Percentiles rank a stretch among this genome's conserved stretches.
Conservation (phyloP, 1,140 invertebrate genomes). For the Yoshiicerus persimilis region DNA sequence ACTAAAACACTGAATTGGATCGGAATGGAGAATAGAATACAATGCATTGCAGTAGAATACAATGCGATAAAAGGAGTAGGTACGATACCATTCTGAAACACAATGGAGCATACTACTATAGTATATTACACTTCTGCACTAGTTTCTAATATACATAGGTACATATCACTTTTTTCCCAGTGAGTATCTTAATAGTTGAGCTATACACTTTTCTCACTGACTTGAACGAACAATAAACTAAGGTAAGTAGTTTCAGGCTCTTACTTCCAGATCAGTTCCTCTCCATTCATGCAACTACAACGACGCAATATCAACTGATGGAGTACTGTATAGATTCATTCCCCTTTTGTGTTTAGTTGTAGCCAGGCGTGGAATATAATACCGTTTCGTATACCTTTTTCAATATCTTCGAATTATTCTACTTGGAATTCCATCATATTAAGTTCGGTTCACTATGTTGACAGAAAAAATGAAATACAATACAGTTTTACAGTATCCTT, state of each 20-base stretch:
- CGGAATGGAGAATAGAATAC: neutral
- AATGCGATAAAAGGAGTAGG: neutral
- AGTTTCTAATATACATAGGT: neutral
- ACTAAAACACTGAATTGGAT: neutral
- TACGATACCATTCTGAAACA: neutral
- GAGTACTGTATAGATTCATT: neutral
- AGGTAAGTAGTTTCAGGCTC: conserved; percentile 4
- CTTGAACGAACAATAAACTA: conserved; percentile 11
- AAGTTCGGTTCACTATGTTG: neutral
- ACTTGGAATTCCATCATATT: neutral
- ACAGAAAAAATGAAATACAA: neutral
- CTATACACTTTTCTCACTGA: neutral
- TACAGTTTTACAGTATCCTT: neutral
- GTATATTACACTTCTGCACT: neutral
- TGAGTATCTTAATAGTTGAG: neutral
- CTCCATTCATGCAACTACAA: neutral
- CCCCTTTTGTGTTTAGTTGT: neutral
- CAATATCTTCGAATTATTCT: neutral
- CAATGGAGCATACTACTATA: neutral
- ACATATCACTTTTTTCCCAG: neutral
- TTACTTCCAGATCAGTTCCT: conserved; percentile 3
- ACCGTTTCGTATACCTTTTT: neutral
- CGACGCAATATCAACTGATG: neutral
- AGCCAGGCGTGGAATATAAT: neutral
- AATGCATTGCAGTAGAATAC: neutral